Evolutionary conservation across 1,140 invertebrate genomes (phyloP).

Genomic region (Holotrichia oblita): DNA sequence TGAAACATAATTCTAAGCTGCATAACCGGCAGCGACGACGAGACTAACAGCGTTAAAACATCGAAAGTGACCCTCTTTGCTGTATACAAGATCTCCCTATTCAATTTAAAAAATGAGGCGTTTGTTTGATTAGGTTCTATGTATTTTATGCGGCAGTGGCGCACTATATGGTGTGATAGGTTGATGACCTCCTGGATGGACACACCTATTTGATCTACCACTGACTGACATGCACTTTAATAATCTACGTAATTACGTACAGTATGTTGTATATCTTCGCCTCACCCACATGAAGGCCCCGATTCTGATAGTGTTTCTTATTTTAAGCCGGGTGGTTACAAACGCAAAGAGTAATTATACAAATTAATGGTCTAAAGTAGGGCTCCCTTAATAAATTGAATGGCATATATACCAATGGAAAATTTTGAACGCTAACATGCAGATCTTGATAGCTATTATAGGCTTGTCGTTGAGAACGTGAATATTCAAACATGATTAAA

Average conservation of each 20-base stretch:
- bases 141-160: neutral
- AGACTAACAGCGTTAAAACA: no score
- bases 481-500: no score
- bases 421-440: neutral
- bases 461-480: no score
- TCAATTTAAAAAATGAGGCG: neutral
- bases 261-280: neutral
- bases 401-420: neutral
- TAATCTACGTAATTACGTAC: neutral
- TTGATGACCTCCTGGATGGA: conserved; percentile 16
- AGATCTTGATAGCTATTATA: neutral
- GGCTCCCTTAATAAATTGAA: neutral
- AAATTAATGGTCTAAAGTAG: neutral
- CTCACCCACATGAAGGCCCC: neutral
- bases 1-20: no score
- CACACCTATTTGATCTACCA: conserved; percentile 29
- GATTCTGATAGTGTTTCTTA: conserved; percentile 1
- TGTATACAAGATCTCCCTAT: neutral
- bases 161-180: conserved; percentile 6
- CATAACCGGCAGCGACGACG: no score
- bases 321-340: neutral
- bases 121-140: conserved; percentile 15
- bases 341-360: neutral
- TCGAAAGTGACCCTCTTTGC: no score
- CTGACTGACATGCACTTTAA: conserved; percentile 27